These are phyloP conservation scores for Hydrotaea diabolus DNA, from an alignment of 2,888 invertebrate genomes.

Conservation along the genomic window DNA sequence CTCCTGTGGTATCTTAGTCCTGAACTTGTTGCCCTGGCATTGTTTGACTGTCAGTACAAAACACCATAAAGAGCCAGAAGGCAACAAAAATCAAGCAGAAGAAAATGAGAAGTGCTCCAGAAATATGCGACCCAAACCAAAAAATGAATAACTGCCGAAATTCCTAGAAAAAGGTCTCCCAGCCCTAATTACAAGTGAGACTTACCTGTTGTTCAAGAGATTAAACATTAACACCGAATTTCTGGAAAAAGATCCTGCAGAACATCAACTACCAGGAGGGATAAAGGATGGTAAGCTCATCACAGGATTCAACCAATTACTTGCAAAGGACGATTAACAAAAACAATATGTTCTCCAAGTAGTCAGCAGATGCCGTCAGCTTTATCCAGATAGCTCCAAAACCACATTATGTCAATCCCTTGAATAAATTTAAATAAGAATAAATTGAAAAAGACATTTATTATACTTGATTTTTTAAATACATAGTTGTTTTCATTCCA, in stretches of 20 bases:
- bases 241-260: conserved; percentile 48
- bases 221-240: conserved; percentile 53
- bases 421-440: conserved; percentile 38
- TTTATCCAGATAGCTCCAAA: conserved; percentile 53
- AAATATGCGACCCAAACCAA: conserved; percentile 36
- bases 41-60: no score
- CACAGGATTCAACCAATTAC: conserved; percentile 45
- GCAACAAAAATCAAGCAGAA: conserved; percentile 46
- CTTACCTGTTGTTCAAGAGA: conserved; percentile 43
- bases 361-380: conserved; percentile 37
- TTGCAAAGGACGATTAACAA: conserved; percentile 36
- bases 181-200: conserved; percentile 48
- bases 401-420: conserved; percentile 43
- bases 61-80: conserved; percentile 7
- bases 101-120: conserved; percentile 41
- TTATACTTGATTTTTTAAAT: conserved; percentile 28
- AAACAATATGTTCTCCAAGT: no score
- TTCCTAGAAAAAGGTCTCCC: conserved; percentile 38
- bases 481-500: no score
- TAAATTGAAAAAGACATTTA: conserved; percentile 31
- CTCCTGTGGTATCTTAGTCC: no score
- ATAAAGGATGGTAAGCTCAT: conserved; percentile 55
- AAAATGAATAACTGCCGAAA: conserved; percentile 46
- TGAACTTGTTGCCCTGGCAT: no score
- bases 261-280: conserved; percentile 34